A percentile compares a stretch with the other conserved stretches of the same genome.
phyloP scores from a whole-genome alignment of 2,797 vertebrate genomes.

The Heteromormyrus szaboi region DNA sequence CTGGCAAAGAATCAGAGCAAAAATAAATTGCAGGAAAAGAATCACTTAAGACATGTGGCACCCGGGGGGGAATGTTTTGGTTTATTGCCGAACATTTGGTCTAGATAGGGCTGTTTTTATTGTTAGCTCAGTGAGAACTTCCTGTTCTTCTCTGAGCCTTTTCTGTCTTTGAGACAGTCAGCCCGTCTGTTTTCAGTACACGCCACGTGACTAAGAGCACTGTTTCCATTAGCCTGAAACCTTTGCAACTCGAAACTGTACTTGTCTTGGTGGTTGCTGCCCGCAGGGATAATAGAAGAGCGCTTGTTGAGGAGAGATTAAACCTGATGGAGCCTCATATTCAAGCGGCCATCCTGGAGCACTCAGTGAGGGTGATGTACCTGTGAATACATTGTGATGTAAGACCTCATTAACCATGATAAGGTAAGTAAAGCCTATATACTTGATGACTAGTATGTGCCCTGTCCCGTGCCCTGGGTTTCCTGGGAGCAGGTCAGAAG shows the following conservation, averaged over 20 bases:
- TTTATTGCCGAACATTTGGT: slow-evolving; percentile 10
- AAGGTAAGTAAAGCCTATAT: neutral
- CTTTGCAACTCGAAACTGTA: neutral
- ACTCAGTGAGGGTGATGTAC: neutral
- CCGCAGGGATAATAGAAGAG: neutral
- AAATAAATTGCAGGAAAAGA: neutral
- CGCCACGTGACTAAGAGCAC: neutral
- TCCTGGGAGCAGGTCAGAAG: neutral
- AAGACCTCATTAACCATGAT: neutral
- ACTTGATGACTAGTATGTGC: neutral
- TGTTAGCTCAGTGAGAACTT: neutral
- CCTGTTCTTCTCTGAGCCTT: neutral
- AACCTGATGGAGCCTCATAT: neutral
- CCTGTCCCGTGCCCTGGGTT: neutral
- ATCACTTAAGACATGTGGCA: slow-evolving; percentile 1
- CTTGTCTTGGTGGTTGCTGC: neutral
- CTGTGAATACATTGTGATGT: neutral
- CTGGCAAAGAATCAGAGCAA: neutral
- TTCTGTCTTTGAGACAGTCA: neutral
- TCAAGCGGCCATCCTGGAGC: neutral
- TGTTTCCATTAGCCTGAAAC: neutral
- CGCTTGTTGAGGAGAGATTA: neutral
- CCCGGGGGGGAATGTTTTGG: neutral
- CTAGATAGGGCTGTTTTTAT: neutral
- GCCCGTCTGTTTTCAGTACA: neutral